These are phyloP conservation scores for Torymus tubicola DNA, from an alignment of 2,888 invertebrate genomes.

Conservation along the genomic window DNA sequence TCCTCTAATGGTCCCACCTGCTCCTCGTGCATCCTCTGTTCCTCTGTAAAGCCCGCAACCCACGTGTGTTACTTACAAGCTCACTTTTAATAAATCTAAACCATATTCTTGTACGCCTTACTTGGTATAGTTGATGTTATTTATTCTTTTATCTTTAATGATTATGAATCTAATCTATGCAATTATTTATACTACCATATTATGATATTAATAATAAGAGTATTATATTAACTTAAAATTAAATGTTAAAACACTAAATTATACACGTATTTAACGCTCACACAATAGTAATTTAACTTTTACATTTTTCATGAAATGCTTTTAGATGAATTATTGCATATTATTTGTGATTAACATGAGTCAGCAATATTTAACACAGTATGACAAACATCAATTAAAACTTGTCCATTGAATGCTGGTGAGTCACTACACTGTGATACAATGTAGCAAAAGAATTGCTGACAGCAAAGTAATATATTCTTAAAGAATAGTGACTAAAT, in stretches of 20 bases:
- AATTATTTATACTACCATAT: conserved; percentile 30
- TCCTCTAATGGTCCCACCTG: conserved; percentile 72
- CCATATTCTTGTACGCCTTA: conserved; percentile 29
- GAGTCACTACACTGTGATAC: conserved; percentile 49
- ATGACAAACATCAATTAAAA: conserved; percentile 56
- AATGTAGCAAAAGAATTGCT: conserved; percentile 48
- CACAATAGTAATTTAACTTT: conserved; percentile 51
- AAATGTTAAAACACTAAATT: conserved; percentile 48
- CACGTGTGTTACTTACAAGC: conserved; percentile 66
- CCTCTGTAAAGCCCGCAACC: conserved; percentile 75
- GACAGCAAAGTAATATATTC: conserved; percentile 30
- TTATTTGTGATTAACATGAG: conserved; percentile 56
- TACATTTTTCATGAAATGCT: conserved; percentile 47
- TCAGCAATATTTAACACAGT: conserved; percentile 56
- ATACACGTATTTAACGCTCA: conserved; percentile 45
- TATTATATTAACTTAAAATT: conserved; percentile 9
- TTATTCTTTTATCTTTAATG: conserved; percentile 30
- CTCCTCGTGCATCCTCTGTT: conserved; percentile 73
- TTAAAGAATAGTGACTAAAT: conserved; percentile 3
- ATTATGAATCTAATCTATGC: conserved; percentile 32
- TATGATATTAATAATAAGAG: conserved; percentile 34
- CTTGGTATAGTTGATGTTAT: conserved; percentile 26
- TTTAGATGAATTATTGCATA: conserved; percentile 49
- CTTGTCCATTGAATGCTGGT: conserved; percentile 46
- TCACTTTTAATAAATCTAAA: conserved; percentile 46